Base-by-base conservation (phyloP, 2,113 vertebrate genomes). In the Atherinomorus stipes region DNA sequence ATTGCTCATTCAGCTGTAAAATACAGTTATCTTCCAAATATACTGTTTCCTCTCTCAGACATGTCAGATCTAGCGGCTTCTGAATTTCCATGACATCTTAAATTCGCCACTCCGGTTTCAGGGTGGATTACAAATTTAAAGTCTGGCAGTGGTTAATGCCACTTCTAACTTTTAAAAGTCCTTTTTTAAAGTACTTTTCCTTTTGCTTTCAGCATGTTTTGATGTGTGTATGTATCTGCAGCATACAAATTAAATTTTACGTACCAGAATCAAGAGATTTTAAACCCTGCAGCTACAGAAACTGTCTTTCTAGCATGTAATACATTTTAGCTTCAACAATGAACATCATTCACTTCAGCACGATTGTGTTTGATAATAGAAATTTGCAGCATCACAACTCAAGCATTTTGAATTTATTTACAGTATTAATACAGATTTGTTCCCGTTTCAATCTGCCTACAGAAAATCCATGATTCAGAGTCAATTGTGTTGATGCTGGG, bases 401-500 rank as follows among this genome's bases (percentile, higher is more conserved):
- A 62, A 80, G 54, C 49, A 8, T 47, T 65, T 69, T 60, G 15
- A 59, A 31, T 62, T 52, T 64, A 56, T 76, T 66, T 76, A 66
- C 37, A 34, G n/a, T 26, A 31, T 74, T 58, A 78, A 75, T 74
- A 40, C 71, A 65, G 76, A 66, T 82, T 85, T 86, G 82, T 88
- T 68, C 83, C 53, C 47, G 9, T 79, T 59, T 70, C 63, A 74
- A 58, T 77, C 65, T 71, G 51, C 49, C 72, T 42, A 52, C 63
- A 56, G 74, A 83, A 88, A 87, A 88, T 84, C 84, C 74, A 64
- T 40, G 63, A 79, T 86, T 87, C 67, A 64, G 42, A 74, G 60
- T 65, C 76, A 82, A 53, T 84, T 81, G 81, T 83, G 83, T 88
- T 80, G 83, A 90, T 76, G 82, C 77, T 70, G 45, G 70, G 80